Evolutionary conservation across 2,888 invertebrate species (phyloP), one percentile per base, ranked within the genome.

Genomic region (Peribatodes rhomboidaria): DNA sequence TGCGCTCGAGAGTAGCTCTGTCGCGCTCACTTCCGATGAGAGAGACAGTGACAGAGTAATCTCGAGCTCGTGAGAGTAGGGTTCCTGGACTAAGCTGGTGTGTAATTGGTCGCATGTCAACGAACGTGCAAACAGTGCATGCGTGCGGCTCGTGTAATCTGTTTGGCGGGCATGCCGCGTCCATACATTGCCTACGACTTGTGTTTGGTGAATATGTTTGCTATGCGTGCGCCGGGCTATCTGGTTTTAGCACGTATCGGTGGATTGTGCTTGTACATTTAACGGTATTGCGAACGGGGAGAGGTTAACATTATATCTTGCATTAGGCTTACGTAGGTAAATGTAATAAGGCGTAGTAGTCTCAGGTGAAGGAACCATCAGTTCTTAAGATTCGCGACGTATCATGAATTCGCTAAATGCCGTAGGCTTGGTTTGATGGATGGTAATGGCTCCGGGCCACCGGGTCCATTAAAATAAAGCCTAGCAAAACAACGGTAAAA

Each of bases 111-210:
- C 54, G 54, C 49, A 22, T 62, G 52, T 63, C 37, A 20, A 33
- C 41, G 33, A 54, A 16, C 46, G 44, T 53, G 46, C 53, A 63
- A 58, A 54, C 63, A 58, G 58, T n/a, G 20, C 27, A 18, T n/a
- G 58, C 58, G 53, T 58, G 57, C 53, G 41, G 22, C 50, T 46
- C 41, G 46, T 46, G 13, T 61, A 60, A 65, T 65, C 60, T 65
- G 60, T 65, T 65, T 60, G 56, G 41, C 22, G 31, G 22, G 47
- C 35, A 46, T 42, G 18, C 41, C 52, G 52, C 56, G 56, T 60
- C 39, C 50, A 42, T 54, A 47, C 56, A 52, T 44, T 22, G 18
- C 18, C 31, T 22, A 39, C 14, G 27, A 13, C 53, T 35, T 27
- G 39, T 47, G 59, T 55, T 49, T 58, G 47, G 18, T 54, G 39